These are phyloP conservation scores for Vulpes vulpes DNA, from an alignment of 2,113 vertebrate species.

Conservation along the genomic window DNA sequence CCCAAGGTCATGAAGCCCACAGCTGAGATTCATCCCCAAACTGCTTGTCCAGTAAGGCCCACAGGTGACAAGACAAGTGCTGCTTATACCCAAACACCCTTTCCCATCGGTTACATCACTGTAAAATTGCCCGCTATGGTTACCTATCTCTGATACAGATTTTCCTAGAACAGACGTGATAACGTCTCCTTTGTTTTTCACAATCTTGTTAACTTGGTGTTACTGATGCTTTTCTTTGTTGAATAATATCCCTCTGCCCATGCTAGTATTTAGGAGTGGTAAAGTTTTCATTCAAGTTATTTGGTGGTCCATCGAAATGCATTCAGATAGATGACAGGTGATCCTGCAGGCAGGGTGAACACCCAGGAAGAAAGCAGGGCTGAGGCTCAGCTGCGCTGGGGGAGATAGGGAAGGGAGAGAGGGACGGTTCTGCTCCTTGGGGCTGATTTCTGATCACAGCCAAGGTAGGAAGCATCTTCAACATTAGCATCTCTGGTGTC, in stretches of 20 bases:
- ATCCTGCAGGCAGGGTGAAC: neutral
- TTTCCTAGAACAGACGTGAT: neutral
- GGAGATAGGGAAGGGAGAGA: neutral
- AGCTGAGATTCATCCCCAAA: neutral
- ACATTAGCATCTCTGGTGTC: neutral
- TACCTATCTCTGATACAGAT: neutral
- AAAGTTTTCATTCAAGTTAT: constrained; percentile 21
- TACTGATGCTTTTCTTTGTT: constrained; percentile 29
- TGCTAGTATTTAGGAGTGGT: neutral
- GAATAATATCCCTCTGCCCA: neutral
- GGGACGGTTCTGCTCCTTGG: neutral
- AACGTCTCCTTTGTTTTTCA: constrained; percentile 21
- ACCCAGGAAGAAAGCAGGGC: neutral
- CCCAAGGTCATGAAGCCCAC: neutral
- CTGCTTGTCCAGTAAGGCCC: neutral
- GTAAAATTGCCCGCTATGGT: neutral
- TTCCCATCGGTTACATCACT: neutral
- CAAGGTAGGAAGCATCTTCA: neutral
- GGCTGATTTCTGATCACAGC: neutral
- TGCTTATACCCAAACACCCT: neutral
- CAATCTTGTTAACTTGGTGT: neutral
- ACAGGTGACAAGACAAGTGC: neutral
- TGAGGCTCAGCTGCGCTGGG: neutral
- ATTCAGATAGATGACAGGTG: neutral
- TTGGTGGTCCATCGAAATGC: neutral